phyloP scores from a whole-genome alignment of 1,140 invertebrate genomes.

The Protaetia brevitarsis region DNA sequence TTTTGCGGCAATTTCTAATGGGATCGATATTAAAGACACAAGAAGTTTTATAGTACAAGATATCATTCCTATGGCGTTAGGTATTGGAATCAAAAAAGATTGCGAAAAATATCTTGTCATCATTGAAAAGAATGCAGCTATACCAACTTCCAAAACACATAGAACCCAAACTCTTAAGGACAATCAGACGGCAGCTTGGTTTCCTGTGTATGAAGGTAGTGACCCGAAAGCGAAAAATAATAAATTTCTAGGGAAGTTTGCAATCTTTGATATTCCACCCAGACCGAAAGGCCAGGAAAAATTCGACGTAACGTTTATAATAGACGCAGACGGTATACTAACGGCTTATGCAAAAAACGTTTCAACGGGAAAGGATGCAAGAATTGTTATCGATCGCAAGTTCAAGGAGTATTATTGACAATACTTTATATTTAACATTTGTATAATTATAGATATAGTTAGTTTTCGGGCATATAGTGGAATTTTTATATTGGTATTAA shows the following conservation, averaged over 20 bases:
- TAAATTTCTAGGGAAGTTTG: neutral
- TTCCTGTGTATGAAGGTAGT: neutral
- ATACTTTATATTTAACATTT: no score
- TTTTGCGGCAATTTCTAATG: constrained; percentile 46
- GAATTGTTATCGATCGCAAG: neutral
- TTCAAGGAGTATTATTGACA: no score
- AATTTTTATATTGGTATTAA: no score
- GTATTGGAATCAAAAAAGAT: neutral
- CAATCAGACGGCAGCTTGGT: neutral
- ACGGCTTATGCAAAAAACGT: neutral
- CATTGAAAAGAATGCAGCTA: neutral
- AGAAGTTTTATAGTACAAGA: neutral
- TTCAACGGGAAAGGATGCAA: neutral
- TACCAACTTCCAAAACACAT: neutral
- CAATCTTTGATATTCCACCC: neutral
- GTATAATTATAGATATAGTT: no score
- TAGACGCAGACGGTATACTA: neutral
- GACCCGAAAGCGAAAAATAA: neutral
- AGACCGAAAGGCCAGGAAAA: neutral
- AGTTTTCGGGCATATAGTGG: no score
- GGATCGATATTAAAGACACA: neutral
- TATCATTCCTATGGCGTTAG: neutral
- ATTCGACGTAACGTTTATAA: neutral
- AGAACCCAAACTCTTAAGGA: neutral
- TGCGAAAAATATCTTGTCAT: neutral